Evolutionary conservation across 2,113 vertebrate genomes (phyloP).

Genomic region (Bos indicus): DNA sequence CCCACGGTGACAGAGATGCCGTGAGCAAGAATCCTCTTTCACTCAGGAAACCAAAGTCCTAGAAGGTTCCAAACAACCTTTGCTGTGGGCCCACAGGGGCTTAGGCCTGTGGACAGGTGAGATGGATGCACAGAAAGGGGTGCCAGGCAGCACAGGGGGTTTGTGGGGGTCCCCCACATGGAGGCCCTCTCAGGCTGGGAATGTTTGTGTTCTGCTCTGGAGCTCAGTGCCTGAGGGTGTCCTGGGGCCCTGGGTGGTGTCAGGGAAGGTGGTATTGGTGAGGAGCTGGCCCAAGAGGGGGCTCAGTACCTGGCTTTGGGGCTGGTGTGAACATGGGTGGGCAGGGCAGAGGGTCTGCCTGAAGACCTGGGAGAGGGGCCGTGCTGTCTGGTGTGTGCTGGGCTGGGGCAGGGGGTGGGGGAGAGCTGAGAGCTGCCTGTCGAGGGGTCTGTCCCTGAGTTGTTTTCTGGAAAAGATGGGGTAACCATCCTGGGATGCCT

Average conservation of each 20-base stretch:
- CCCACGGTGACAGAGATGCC: not conserved
- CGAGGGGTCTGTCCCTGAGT: not conserved
- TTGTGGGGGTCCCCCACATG: rapidly evolving
- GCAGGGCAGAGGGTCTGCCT: too few species aligned
- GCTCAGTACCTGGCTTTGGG: not conserved
- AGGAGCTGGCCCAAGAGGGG: not conserved
- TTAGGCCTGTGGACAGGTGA: too few species aligned
- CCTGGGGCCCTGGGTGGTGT: not conserved
- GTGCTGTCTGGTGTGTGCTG: too few species aligned
- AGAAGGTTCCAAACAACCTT: not conserved
- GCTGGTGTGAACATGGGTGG: not conserved
- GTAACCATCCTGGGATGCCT: not conserved
- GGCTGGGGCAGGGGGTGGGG: not conserved
- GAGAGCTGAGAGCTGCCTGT: not conserved
- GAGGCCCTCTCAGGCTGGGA: not conserved
- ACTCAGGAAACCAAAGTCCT: not conserved
- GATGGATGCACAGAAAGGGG: not conserved
- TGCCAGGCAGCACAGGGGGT: not conserved
- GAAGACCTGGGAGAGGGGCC: not conserved
- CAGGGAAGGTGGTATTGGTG: not conserved
- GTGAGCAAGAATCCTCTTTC: not conserved
- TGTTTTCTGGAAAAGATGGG: not conserved
- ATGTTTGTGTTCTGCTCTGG: not conserved
- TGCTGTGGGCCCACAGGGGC: not conserved
- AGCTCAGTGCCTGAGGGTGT: not conserved